These are phyloP conservation scores for Tipula unca DNA, from an alignment of 2,888 invertebrate species.

Conservation along the genomic window DNA sequence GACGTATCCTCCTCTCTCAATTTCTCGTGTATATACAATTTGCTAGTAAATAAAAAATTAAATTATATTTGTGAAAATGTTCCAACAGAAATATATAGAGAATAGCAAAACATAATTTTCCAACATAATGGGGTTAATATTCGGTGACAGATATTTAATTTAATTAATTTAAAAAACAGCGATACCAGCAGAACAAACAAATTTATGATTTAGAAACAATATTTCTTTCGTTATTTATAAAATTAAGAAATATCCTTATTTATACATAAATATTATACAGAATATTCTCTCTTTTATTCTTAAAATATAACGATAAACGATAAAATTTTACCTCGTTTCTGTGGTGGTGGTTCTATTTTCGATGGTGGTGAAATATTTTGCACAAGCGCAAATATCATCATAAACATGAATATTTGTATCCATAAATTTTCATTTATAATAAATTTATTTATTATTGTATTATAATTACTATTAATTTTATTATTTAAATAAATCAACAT, in stretches of 20 bases:
- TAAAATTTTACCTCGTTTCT: slow-evolving; percentile 17
- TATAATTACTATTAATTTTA: background rate
- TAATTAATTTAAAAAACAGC: background rate
- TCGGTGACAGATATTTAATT: background rate
- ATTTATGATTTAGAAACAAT: background rate
- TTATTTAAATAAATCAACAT: slow-evolving; percentile 14
- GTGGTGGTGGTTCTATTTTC: slow-evolving; percentile 15
- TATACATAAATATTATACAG: too few relatives aligned
- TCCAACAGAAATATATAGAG: background rate
- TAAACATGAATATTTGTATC: slow-evolving; percentile 19
- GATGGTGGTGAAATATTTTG: slow-evolving; percentile 18
- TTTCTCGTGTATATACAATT: background rate
- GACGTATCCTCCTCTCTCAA: background rate
- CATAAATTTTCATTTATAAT: slow-evolving; percentile 17
- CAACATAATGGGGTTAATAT: background rate
- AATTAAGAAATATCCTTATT: background rate
- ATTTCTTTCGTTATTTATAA: background rate
- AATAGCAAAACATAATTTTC: too few relatives aligned
- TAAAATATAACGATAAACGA: background rate
- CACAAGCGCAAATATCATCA: slow-evolving; percentile 19
- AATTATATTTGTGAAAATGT: background rate
- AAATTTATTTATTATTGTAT: slow-evolving; percentile 10
- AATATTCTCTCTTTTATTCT: background rate
- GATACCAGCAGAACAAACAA: background rate
- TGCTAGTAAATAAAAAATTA: background rate